Percentiles rank a stretch among this genome's conserved stretches.
These are phyloP conservation scores for Gulo gulo DNA, from an alignment of 2,113 vertebrate genomes.

Conservation along the genomic window DNA sequence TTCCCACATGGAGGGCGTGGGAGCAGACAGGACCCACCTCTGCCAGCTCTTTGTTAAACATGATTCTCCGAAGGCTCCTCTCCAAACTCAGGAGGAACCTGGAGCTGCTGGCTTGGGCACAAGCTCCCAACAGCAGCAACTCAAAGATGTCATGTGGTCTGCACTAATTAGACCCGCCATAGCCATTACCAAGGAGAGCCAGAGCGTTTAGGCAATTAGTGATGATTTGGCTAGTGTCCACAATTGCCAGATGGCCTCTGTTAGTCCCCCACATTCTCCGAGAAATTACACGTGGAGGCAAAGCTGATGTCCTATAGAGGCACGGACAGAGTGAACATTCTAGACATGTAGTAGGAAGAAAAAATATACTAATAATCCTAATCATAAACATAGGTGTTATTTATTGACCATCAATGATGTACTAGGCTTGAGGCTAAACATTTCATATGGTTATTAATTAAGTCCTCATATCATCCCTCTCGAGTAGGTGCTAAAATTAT, in stretches of 20 bases:
- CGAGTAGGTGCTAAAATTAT: background rate
- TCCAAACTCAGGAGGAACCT: background rate
- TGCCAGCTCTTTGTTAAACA: background rate
- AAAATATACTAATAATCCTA: background rate
- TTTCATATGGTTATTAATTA: background rate
- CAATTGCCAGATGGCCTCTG: constrained; percentile 66
- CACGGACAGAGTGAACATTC: background rate
- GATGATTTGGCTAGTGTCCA: constrained; percentile 69
- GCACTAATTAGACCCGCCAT: constrained; percentile 18
- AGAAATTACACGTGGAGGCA: background rate
- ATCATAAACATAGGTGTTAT: background rate
- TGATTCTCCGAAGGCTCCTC: background rate
- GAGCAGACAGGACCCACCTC: background rate
- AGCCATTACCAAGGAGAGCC: constrained; percentile 18
- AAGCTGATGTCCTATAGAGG: background rate
- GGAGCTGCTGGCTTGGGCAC: constrained; percentile 19
- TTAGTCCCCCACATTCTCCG: background rate
- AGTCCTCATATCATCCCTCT: background rate
- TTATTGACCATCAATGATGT: background rate
- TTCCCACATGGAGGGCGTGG: background rate
- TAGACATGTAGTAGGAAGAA: background rate
- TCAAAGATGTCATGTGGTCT: background rate
- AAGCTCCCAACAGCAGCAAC: background rate
- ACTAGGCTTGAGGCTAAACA: background rate
- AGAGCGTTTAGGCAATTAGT: background rate